These are phyloP conservation scores for Yoshiicerus persimilis DNA, from an alignment of 1,140 invertebrate genomes.

Conservation along the genomic window DNA sequence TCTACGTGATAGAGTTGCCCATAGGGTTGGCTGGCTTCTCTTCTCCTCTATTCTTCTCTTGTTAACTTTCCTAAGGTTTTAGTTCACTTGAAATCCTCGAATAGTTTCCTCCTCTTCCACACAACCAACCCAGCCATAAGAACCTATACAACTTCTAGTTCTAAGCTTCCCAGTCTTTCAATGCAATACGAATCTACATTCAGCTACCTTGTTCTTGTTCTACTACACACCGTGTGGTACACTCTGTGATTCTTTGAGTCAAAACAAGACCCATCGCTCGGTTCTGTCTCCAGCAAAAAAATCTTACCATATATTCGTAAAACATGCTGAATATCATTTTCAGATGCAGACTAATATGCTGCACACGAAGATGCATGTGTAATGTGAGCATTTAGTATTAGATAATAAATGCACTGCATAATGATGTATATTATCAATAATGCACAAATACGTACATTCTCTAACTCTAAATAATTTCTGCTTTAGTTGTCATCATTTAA, in stretches of 20 bases:
- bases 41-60: not conserved
- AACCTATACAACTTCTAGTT: not conserved
- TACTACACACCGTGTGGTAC: not conserved
- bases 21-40: not conserved
- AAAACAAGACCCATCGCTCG: not conserved
- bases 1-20: not conserved
- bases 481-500: too few species aligned
- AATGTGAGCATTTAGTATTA: too few species aligned
- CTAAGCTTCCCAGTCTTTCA: not conserved
- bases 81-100: not conserved
- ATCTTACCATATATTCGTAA: too few species aligned
- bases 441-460: too few species aligned
- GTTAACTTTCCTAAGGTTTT: not conserved
- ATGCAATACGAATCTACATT: too few species aligned
- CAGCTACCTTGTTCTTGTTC: not conserved
- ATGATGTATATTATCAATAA: too few species aligned
- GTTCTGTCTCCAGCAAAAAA: not conserved
- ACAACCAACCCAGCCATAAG: not conserved
- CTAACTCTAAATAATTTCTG: too few species aligned
- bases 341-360: too few species aligned
- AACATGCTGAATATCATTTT: too few species aligned
- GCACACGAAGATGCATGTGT: too few species aligned
- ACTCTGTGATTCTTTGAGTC: not conserved
- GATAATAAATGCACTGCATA: too few species aligned
- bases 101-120: conserved; percentile 14